A percentile compares a stretch with the other conserved stretches of the same genome.
phyloP scores from a whole-genome alignment of 1,140 invertebrate genomes.

The Linepithema humile region DNA sequence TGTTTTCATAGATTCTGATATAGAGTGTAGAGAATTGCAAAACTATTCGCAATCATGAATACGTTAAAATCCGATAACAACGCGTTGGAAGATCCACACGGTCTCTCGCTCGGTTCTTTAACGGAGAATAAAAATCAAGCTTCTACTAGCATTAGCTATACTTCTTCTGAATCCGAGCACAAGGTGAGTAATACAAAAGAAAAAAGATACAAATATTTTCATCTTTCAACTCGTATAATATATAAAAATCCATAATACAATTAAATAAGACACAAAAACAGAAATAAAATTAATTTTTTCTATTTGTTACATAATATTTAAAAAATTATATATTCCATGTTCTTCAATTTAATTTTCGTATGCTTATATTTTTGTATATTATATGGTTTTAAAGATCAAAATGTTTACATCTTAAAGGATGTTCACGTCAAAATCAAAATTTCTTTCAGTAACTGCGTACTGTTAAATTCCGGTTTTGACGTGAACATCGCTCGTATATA shows the following conservation, averaged over 20 bases:
- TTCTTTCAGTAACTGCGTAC: too few relatives aligned
- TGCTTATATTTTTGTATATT: not conserved
- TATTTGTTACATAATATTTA: not conserved
- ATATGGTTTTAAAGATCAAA: not conserved
- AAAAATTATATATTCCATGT: too few relatives aligned
- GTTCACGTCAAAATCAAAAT: too few relatives aligned
- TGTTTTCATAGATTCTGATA: not conserved
- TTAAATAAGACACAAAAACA: too few relatives aligned
- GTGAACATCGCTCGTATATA: not conserved
- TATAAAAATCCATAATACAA: too few relatives aligned
- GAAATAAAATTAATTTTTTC: too few relatives aligned
- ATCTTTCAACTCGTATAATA: too few relatives aligned
- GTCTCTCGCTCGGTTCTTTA: not conserved
- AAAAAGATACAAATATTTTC: too few relatives aligned
- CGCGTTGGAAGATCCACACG: not conserved
- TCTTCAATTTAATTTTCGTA: too few relatives aligned
- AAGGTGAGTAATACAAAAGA: not conserved
- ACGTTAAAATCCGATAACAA: not conserved
- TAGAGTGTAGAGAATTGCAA: not conserved
- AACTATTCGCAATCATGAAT: not conserved
- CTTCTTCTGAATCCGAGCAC: not conserved
- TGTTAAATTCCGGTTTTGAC: too few relatives aligned
- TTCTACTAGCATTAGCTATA: not conserved
- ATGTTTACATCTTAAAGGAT: not conserved
- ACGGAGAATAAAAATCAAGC: not conserved